These are phyloP conservation scores for Dryas iulia DNA, from an alignment of 1,140 invertebrate species.

Conservation along the genomic window DNA sequence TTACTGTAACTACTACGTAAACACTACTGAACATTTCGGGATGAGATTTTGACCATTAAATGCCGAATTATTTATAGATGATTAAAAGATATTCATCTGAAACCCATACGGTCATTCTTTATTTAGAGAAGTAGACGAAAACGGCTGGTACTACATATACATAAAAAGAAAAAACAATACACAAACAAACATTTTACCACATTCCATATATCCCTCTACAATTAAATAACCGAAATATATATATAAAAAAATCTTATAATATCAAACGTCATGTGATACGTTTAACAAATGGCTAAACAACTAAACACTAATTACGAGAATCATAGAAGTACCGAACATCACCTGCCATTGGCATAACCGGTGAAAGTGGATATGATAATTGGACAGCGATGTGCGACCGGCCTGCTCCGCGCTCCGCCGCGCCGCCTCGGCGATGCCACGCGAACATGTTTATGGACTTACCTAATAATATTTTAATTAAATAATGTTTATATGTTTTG, in stretches of 20 bases:
- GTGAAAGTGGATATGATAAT: conserved; percentile 79
- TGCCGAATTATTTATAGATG: too few species aligned
- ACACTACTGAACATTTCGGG: too few species aligned
- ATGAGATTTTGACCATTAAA: too few species aligned
- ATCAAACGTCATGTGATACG: background rate
- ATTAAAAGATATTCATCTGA: too few species aligned
- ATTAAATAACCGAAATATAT: background rate
- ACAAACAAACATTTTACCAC: too few species aligned
- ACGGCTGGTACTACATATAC: too few species aligned
- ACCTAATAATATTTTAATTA: background rate
- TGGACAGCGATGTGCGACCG: conserved; percentile 66
- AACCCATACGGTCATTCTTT: too few species aligned
- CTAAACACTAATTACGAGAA: conserved; percentile 16
- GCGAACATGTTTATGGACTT: background rate
- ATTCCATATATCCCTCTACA: background rate
- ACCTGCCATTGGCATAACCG: conserved; percentile 38
- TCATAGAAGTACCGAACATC: conserved; percentile 9
- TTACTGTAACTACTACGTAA: too few species aligned
- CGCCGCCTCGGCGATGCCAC: conserved; percentile 10
- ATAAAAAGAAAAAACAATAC: too few species aligned
- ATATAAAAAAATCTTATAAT: background rate
- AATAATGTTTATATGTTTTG: background rate
- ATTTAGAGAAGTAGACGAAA: too few species aligned
- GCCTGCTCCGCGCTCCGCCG: conserved; percentile 41
- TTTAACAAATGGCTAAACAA: background rate